phyloP scores from a whole-genome alignment of 2,797 vertebrate genomes.

The Tauraco hartlaubi region DNA sequence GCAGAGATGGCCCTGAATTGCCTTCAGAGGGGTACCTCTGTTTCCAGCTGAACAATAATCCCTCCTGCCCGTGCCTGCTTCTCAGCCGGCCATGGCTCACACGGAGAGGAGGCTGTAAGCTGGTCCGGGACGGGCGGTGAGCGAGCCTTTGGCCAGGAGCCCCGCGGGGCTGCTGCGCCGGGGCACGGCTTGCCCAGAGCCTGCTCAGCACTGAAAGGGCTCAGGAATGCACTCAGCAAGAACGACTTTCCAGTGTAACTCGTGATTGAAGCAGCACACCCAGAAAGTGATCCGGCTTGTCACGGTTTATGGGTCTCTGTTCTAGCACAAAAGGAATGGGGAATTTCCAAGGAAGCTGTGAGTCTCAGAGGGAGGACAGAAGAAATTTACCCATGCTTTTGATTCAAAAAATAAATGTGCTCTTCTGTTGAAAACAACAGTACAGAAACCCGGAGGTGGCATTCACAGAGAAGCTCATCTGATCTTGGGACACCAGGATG shows the following conservation, averaged over 20 bases:
- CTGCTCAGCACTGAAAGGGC: neutral
- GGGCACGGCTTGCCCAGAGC: neutral
- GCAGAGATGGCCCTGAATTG: neutral
- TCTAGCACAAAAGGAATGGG: neutral
- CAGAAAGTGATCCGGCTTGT: neutral
- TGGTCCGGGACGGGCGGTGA: fast-evolving
- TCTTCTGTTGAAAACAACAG: neutral
- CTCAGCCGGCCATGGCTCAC: neutral
- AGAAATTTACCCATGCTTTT: neutral
- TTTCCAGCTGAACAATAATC: neutral
- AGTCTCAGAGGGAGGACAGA: neutral
- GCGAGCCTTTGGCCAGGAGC: neutral
- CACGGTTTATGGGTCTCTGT: neutral
- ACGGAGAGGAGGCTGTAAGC: neutral
- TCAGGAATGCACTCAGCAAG: neutral
- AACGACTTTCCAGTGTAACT: neutral
- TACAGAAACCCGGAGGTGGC: neutral
- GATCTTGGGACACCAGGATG: neutral
- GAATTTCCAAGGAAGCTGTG: neutral
- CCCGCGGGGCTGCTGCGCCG: neutral
- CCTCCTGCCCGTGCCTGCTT: neutral
- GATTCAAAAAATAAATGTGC: neutral
- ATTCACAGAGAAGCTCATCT: fast-evolving
- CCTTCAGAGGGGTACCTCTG: too few relatives aligned
- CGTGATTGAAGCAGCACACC: fast-evolving